phyloP scores from a whole-genome alignment of 2,797 vertebrate genomes.

The Aphelocoma californica region DNA sequence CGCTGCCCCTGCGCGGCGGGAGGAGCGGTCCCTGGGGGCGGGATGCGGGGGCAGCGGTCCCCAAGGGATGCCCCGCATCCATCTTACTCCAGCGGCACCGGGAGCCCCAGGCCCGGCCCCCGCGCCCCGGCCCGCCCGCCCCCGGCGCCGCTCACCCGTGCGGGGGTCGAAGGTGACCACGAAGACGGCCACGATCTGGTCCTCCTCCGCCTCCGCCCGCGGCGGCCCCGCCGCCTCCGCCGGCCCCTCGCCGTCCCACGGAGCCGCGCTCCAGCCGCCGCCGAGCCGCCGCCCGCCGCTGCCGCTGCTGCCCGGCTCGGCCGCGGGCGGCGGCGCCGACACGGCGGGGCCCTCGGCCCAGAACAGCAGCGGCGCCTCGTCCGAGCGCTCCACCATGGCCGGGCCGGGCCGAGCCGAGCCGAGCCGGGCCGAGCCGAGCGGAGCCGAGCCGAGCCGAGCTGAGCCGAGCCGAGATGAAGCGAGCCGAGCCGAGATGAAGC shows the following conservation, averaged over 20 bases:
- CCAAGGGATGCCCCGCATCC: not conserved
- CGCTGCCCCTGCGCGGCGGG: not conserved
- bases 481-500: no score
- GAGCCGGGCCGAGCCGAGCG: not conserved
- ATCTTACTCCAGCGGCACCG: not conserved
- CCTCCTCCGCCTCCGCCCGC: constrained; percentile 85
- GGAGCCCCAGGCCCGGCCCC: not conserved
- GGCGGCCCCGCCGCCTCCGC: constrained; percentile 76
- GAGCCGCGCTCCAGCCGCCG: constrained; percentile 32
- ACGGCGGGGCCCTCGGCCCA: constrained; percentile 91
- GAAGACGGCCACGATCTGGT: constrained; percentile 94
- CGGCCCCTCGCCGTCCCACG: constrained; percentile 64
- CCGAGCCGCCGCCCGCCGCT: constrained; percentile 1
- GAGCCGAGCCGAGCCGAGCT: no score
- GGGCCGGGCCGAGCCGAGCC: not conserved
- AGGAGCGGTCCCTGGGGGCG: not conserved
- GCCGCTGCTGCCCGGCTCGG: constrained; percentile 13
- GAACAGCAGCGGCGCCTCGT: constrained; percentile 91
- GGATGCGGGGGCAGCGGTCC: not conserved
- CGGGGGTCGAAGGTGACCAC: constrained; percentile 95
- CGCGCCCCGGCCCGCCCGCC: not conserved
- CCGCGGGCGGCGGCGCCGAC: constrained; percentile 72
- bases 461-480: no score
- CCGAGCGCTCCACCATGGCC: constrained; percentile 90
- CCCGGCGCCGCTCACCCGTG: constrained; percentile 81